Evolutionary conservation across 2,888 invertebrate species (phyloP).

Genomic region (Drosophila buzzatii): DNA sequence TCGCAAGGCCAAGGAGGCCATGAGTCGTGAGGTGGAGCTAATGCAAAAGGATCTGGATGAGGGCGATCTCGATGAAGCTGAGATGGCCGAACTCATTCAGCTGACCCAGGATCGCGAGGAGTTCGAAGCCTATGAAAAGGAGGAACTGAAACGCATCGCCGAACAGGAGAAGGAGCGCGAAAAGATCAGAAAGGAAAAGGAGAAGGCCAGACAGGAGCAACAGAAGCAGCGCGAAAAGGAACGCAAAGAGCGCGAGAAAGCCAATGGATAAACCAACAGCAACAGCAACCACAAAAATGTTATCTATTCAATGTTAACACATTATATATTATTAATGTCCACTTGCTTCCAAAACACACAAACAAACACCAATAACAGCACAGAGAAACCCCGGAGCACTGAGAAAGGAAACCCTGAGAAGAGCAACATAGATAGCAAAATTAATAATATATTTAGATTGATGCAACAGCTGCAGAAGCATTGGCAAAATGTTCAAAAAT

Average conservation of each 20-base stretch:
- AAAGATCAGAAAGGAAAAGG: constrained; percentile 36
- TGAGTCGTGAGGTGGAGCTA: constrained; percentile 59
- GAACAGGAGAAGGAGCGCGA: constrained; percentile 50
- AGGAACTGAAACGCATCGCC: constrained; percentile 55
- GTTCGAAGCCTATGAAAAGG: constrained; percentile 57
- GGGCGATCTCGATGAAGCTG: constrained; percentile 54
- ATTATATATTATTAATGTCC: constrained; percentile 1
- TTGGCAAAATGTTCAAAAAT: background rate
- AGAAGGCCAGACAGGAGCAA: constrained; percentile 29
- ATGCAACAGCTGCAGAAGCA: background rate
- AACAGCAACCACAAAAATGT: background rate
- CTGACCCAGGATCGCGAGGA: constrained; percentile 54
- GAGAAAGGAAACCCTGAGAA: background rate
- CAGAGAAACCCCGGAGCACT: background rate
- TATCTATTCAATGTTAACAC: background rate
- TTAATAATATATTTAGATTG: constrained; percentile 1
- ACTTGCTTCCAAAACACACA: background rate
- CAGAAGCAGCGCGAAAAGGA: constrained; percentile 41
- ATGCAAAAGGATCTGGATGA: constrained; percentile 66
- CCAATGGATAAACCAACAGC: background rate
- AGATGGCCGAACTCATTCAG: constrained; percentile 46
- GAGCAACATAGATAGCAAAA: background rate
- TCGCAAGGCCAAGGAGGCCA: constrained; percentile 62
- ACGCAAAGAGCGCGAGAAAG: constrained; percentile 40
- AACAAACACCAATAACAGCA: background rate